Evolutionary conservation across 2,797 vertebrate genomes (phyloP).

Genomic region (Acrossocheilus wenchowensis): DNA sequence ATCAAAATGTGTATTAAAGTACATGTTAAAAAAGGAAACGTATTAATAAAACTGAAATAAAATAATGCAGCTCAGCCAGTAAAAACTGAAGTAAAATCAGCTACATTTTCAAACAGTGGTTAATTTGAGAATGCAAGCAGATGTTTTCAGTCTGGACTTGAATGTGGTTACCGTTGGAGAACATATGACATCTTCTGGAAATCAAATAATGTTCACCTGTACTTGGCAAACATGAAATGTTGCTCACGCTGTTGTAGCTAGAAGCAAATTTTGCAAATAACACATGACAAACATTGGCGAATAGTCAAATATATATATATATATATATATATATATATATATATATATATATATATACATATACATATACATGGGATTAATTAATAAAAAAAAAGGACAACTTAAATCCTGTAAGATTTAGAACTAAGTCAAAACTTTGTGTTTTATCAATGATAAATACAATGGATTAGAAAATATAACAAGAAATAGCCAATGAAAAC

Average conservation of each 20-base stretch:
- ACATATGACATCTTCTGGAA: neutral
- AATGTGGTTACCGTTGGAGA: neutral
- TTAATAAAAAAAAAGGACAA: neutral
- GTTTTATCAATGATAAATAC: neutral
- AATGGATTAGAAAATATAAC: neutral
- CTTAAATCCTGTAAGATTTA: neutral
- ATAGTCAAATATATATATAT: neutral
- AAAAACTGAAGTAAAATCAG: neutral
- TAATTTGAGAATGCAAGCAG: neutral
- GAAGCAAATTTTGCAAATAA: neutral
- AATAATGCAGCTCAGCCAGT: neutral
- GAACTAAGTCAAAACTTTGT: neutral
- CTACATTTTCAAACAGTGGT: neutral
- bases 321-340: too few relatives aligned
- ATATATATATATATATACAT: neutral
- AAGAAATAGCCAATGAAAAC: neutral
- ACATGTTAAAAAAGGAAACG: too few relatives aligned
- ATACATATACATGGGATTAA: neutral
- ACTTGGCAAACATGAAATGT: neutral
- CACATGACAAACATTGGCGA: neutral
- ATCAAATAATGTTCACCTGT: conserved; percentile 20
- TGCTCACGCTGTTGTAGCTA: neutral
- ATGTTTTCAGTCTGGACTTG: neutral
- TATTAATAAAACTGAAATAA: neutral
- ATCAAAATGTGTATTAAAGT: neutral